A percentile compares a stretch with the other conserved stretches of the same genome.
phyloP scores from a whole-genome alignment of 1,140 invertebrate species.

The Fopius arisanus region DNA sequence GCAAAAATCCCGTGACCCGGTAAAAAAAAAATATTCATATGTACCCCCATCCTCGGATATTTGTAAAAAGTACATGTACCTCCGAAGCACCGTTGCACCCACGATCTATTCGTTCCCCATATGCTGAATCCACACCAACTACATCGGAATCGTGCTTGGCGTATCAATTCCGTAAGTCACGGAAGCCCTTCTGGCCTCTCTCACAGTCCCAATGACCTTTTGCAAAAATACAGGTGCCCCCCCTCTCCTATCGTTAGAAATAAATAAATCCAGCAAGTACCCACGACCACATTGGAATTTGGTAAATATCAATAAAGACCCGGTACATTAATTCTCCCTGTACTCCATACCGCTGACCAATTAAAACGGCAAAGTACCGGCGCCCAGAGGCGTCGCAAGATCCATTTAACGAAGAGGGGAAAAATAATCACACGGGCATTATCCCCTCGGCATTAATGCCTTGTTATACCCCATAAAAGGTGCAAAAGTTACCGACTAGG shows the following conservation, averaged over 20 bases:
- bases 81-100: neutral
- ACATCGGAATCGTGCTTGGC: neutral
- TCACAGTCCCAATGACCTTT: constrained; percentile 14
- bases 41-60: neutral
- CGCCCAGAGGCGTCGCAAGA: constrained; percentile 16
- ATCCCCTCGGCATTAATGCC: neutral
- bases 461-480: neutral
- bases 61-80: neutral
- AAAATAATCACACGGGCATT: neutral
- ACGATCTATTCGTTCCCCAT: neutral
- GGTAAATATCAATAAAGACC: no score
- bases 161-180: constrained; percentile 3
- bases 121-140: neutral
- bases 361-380: constrained; percentile 29
- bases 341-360: constrained; percentile 21
- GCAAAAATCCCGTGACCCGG: neutral
- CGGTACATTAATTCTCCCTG: neutral
- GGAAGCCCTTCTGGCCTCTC: constrained; percentile 12
- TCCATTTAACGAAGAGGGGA: neutral
- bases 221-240: neutral
- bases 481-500: neutral
- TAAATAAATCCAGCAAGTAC: no score
- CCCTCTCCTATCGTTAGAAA: neutral
- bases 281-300: no score
- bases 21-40: neutral